Conservation (phyloP, 2,113 vertebrate species). For the Maccullochella peelii region DNA sequence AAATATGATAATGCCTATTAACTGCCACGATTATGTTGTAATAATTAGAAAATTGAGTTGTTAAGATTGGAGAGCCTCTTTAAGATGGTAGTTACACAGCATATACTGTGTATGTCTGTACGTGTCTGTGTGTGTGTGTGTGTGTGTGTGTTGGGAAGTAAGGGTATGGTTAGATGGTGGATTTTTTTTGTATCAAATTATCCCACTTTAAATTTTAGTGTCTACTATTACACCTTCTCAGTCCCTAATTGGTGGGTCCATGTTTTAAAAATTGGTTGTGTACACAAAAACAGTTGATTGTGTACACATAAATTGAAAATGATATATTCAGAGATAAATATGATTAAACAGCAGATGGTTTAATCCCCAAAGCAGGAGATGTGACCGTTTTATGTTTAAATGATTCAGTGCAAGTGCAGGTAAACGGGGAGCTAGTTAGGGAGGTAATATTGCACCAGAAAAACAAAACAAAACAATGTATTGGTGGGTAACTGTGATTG, state of each 20-base stretch:
- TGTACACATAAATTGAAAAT: background rate
- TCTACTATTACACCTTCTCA: background rate
- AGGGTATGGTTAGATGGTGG: background rate
- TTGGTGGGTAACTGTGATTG: background rate
- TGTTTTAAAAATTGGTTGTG: too few relatives aligned
- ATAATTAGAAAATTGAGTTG: constrained; percentile 75
- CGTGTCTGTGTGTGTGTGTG: background rate
- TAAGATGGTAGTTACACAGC: constrained; percentile 51
- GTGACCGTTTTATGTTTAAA: background rate
- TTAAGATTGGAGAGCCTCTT: constrained; percentile 60
- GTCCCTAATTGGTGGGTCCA: background rate
- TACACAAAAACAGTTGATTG: background rate
- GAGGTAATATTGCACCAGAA: background rate
- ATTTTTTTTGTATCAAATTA: background rate
- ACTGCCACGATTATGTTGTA: constrained; percentile 63
- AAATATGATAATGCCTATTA: constrained; percentile 78
- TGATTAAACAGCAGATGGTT: background rate
- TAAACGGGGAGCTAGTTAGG: background rate
- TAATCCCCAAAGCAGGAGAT: background rate
- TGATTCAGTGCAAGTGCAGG: background rate
- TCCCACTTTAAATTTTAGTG: constrained; percentile 3
- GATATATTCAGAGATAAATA: background rate
- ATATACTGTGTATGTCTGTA: background rate
- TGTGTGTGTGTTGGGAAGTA: background rate
- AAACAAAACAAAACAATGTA: background rate